Evolutionary conservation across 2,888 invertebrate genomes (phyloP), one percentile per base, ranked within the genome.

Genomic region (Coremacera marginata): DNA sequence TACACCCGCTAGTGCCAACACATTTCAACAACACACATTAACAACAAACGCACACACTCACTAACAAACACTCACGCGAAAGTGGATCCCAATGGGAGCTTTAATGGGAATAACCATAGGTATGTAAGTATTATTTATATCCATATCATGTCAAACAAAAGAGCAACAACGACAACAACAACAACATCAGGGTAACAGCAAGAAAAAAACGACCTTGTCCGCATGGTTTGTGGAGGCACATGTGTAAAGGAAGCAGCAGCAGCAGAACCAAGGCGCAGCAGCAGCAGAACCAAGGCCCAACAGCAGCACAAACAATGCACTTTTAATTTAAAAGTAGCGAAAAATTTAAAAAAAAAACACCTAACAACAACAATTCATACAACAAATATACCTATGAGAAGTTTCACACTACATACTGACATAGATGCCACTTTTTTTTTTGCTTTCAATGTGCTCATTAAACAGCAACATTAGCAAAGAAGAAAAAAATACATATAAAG

Each of bases 181-280:
- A 22, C 14, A 27, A 11, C 5, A 34, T 31, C n/a, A 16, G 25
- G 14, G 51, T 51, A 68, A 14, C 27, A 51, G 25, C 49, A 60
- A 60, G 37, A 60, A 60, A 37, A 71, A 22, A 25, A 31, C 70
- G 70, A 70, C 70, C 70, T 70, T 70, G 70, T 70, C 51, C 70
- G 51, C 27, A 65, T 65, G 65, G 37, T 31, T 65, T 14, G 31
- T 65, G 68, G 14, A 60, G n/a, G 25, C 3, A 19, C 55, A 55
- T 22, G 55, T 9, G 8, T 25, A 60, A 60, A 27, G 27, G 57
- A 22, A 60, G 19, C 55, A 60, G 57, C n/a, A 27, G 14, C 57
- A n/a, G 25, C 11, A n/a, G n/a, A n/a, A n/a, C n/a, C n/a, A 60
- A 19, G 31, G 27, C 27, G 5, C 31, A 27, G n/a, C 63, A 16